Conservation (phyloP, 2,113 vertebrate species). For the Pluvialis apricaria region DNA sequence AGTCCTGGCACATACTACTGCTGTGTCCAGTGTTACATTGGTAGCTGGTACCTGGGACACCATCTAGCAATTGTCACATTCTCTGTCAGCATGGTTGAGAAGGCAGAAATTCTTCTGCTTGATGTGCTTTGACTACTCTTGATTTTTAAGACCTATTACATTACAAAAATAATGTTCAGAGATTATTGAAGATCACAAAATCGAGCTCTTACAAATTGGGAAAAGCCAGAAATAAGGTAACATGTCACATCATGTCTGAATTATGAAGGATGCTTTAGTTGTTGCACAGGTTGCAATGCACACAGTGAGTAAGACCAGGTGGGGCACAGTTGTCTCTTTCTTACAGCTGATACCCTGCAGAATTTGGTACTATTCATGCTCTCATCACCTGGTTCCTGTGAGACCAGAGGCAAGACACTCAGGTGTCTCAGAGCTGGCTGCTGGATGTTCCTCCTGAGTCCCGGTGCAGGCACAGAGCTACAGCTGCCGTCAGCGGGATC, state of each 20-base stretch:
- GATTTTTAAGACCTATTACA: not conserved
- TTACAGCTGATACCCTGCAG: not conserved
- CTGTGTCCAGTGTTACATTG: not conserved
- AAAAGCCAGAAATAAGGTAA: not conserved
- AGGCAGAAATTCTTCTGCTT: not conserved
- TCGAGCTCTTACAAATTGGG: not conserved
- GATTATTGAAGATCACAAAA: not conserved
- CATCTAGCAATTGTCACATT: not conserved
- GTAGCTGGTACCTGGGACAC: not conserved
- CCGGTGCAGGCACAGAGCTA: accelerated
- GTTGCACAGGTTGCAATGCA: not conserved
- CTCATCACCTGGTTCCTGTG: not conserved
- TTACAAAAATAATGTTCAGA: not conserved
- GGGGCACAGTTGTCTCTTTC: not conserved
- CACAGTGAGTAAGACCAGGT: not conserved
- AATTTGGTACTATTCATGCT: not conserved
- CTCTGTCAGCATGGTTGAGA: not conserved
- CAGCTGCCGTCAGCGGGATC: not conserved
- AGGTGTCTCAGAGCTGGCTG: not conserved
- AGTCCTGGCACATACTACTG: not conserved
- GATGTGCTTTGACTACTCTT: not conserved
- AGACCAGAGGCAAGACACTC: not conserved
- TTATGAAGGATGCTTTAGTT: not conserved
- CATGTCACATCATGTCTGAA: not conserved
- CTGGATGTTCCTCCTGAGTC: not conserved